phyloP scores from a whole-genome alignment of 2,113 vertebrate genomes.

The Helogale parvula region DNA sequence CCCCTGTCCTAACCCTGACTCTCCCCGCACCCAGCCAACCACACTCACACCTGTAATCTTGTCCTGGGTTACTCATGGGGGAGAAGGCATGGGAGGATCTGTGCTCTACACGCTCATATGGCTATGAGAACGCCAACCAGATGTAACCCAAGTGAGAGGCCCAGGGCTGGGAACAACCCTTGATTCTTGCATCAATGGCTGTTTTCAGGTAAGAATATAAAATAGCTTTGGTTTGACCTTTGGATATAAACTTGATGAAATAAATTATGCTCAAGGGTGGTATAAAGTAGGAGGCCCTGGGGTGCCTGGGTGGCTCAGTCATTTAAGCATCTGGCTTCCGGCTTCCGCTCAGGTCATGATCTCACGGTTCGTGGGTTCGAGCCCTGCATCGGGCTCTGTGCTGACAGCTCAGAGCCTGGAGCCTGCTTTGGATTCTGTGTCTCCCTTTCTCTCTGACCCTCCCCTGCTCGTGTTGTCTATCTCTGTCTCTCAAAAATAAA shows the following conservation, averaged over 20 bases:
- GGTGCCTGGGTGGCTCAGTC: no score
- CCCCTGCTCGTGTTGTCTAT: no score
- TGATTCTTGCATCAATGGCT: neutral
- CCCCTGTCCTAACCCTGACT: neutral
- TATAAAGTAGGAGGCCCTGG: neutral
- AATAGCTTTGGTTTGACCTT: constrained; percentile 18
- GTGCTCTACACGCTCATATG: neutral
- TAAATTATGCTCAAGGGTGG: neutral
- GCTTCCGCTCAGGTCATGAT: no score
- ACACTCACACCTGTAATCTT: neutral
- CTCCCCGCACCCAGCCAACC: fast-evolving
- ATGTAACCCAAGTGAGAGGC: neutral
- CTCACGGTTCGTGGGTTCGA: no score
- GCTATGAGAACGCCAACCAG: neutral
- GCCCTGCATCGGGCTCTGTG: no score
- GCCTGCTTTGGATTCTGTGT: no score
- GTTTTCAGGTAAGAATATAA: neutral
- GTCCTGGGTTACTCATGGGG: no score
- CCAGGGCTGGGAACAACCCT: neutral
- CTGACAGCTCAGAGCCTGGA: no score
- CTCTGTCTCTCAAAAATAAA: no score
- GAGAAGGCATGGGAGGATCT: neutral
- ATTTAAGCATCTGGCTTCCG: no score
- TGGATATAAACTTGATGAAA: neutral
- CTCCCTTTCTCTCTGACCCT: no score